Percentiles rank a stretch among this genome's conserved stretches.
phyloP scores from a whole-genome alignment of 2,113 vertebrate genomes.

The Oceanodroma tethys region DNA sequence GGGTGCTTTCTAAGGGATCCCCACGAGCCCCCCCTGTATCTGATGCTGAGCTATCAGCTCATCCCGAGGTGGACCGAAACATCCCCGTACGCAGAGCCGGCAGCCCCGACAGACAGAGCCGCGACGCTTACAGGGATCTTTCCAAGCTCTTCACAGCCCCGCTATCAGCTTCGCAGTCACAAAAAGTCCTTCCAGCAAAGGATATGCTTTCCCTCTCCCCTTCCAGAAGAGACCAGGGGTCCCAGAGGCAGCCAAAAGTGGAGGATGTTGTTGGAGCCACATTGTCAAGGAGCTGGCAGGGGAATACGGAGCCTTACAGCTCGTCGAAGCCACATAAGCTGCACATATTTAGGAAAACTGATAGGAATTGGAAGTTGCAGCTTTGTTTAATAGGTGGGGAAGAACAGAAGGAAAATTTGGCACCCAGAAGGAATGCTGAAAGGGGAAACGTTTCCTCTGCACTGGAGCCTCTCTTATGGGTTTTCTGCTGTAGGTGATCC shows the following conservation, averaged over 20 bases:
- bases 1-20: background rate
- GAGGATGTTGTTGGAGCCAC: conserved; percentile 64
- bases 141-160: conserved; percentile 37
- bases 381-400: conserved; percentile 68
- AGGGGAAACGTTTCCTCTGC: conserved; percentile 52
- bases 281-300: conserved; percentile 64
- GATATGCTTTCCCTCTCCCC: conserved; percentile 48
- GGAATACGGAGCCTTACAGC: conserved; percentile 54
- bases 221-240: conserved; percentile 64
- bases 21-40: background rate
- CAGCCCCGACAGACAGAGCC: background rate
- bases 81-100: background rate
- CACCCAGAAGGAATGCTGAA: conserved; percentile 63
- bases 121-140: background rate
- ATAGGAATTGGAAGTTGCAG: conserved; percentile 70
- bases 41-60: background rate
- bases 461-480: background rate
- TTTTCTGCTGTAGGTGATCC: conserved; percentile 47
- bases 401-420: conserved; percentile 68
- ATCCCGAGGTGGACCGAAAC: background rate
- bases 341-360: conserved; percentile 66
- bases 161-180: background rate
- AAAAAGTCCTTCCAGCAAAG: conserved; percentile 58
- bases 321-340: conserved; percentile 56
- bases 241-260: conserved; percentile 57